These are phyloP conservation scores for Vultur gryphus DNA, from an alignment of 2,797 vertebrate genomes.

Conservation along the genomic window DNA sequence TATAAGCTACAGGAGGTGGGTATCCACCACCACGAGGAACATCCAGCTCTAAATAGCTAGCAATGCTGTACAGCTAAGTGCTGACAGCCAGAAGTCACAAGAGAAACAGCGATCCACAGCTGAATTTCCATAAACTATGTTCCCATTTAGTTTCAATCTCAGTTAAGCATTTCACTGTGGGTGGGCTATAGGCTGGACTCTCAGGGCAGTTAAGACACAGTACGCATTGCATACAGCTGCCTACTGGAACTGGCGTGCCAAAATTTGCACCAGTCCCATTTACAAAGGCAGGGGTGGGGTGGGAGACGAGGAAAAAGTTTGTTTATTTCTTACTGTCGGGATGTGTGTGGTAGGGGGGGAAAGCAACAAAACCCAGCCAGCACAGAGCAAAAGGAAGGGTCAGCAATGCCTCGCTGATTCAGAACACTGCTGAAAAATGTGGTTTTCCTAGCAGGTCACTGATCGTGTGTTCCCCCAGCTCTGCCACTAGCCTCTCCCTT, in stretches of 20 bases:
- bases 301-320: not conserved
- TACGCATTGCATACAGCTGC: not conserved
- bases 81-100: slow-evolving; percentile 49
- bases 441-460: not conserved
- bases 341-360: not conserved
- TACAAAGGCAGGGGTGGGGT: not conserved
- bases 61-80: not conserved
- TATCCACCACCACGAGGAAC: not conserved
- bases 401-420: not conserved
- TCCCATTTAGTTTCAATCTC: slow-evolving; percentile 10
- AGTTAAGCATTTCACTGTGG: slow-evolving; percentile 23
- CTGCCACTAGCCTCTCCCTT: not conserved
- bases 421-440: not conserved
- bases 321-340: not conserved
- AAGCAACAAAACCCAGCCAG: not conserved
- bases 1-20: slow-evolving; percentile 10
- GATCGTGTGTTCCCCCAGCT: not conserved
- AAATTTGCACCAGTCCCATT: not conserved
- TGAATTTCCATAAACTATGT: slow-evolving; percentile 42
- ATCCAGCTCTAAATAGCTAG: not conserved
- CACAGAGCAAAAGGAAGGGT: not conserved
- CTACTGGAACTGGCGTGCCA: not conserved
- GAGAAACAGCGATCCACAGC: slow-evolving; percentile 5
- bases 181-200: slow-evolving; percentile 45
- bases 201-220: not conserved